These are phyloP conservation scores for Pygmarrhopalites habei DNA, from an alignment of 1,140 invertebrate species.

Conservation along the genomic window DNA sequence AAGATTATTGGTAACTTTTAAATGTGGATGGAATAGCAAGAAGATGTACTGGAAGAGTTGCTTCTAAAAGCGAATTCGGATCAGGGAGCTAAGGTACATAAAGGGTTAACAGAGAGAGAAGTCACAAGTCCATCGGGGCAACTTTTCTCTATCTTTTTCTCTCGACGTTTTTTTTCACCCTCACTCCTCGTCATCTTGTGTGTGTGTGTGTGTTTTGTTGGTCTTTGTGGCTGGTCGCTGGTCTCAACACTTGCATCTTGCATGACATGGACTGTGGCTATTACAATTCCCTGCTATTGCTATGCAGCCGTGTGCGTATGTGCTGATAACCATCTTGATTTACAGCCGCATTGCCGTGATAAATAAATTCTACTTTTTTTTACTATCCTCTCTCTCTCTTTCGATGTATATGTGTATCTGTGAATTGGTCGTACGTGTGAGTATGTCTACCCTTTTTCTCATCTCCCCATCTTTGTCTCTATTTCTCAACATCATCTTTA, in stretches of 20 bases:
- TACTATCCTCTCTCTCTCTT: too few species aligned
- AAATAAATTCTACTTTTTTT: slow-evolving; percentile 5
- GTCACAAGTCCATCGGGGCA: background rate
- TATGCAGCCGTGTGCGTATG: background rate
- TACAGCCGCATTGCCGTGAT: slow-evolving; percentile 7
- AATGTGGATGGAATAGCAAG: too few species aligned
- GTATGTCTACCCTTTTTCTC: background rate
- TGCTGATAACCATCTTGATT: slow-evolving; percentile 11
- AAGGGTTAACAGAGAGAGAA: slow-evolving; percentile 1
- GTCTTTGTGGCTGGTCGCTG: background rate
- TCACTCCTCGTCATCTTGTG: background rate
- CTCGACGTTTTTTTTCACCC: background rate
- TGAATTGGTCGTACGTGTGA: slow-evolving; percentile 2
- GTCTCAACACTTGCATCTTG: background rate
- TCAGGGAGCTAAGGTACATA: too few species aligned
- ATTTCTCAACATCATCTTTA: too few species aligned
- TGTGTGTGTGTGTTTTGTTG: background rate
- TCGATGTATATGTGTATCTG: too few species aligned
- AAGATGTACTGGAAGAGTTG: too few species aligned
- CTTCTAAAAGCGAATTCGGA: too few species aligned
- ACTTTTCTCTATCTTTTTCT: background rate
- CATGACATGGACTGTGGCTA: background rate
- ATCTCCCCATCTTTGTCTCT: too few species aligned
- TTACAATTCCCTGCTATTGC: background rate
- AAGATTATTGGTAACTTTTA: too few species aligned